These are phyloP conservation scores for Hirtodrosophila trivittata DNA, from an alignment of 2,888 invertebrate species.

Conservation along the genomic window DNA sequence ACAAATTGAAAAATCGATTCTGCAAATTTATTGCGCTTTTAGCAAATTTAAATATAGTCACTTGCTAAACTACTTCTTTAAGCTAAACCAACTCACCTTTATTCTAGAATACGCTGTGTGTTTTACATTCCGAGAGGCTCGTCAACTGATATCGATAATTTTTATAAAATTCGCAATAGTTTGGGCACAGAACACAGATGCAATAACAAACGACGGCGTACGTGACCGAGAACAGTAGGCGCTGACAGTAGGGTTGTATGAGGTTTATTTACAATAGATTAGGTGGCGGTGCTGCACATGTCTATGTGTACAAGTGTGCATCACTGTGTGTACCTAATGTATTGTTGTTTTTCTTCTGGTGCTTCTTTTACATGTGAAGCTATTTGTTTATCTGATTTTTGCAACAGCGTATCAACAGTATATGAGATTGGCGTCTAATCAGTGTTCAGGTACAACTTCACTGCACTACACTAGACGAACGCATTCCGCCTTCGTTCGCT, in stretches of 20 bases:
- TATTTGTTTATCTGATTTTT: constrained; percentile 1
- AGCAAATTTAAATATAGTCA: constrained; percentile 18
- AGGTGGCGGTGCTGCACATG: constrained; percentile 49
- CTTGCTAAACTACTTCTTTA: background rate
- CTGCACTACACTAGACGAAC: constrained; percentile 25
- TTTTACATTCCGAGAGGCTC: constrained; percentile 28
- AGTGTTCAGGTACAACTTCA: constrained; percentile 22
- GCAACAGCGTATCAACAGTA: background rate
- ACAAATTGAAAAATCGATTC: constrained; percentile 67
- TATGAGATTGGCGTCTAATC: constrained; percentile 33
- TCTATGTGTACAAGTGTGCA: constrained; percentile 10
- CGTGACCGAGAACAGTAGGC: constrained; percentile 68
- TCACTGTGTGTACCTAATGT: constrained; percentile 14
- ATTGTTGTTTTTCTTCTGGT: constrained; percentile 18
- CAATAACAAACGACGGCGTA: constrained; percentile 63
- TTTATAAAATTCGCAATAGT: constrained; percentile 41
- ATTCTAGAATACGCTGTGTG: background rate
- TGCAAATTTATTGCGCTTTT: constrained; percentile 22
- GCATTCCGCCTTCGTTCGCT: constrained; percentile 16
- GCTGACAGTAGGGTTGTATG: constrained; percentile 67
- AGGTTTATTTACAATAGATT: constrained; percentile 73
- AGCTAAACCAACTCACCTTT: constrained; percentile 47
- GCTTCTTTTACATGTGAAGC: background rate
- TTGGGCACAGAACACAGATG: constrained; percentile 37
- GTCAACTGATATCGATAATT: constrained; percentile 37